These are phyloP conservation scores for Drosophila pseudotakahashii DNA, from an alignment of 2,888 invertebrate species.

Conservation along the genomic window DNA sequence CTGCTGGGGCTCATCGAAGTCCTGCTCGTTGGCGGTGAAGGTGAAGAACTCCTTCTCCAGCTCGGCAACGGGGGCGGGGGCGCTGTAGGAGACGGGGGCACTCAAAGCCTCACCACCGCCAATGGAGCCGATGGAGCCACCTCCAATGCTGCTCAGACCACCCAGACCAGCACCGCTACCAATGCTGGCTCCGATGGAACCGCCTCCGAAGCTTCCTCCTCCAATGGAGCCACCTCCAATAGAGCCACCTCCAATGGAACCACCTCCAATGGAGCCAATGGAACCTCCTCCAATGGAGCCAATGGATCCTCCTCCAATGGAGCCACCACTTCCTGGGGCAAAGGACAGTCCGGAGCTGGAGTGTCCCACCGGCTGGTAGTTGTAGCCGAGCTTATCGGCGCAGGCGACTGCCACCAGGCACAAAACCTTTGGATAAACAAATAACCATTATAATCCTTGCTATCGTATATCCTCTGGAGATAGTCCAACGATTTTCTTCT, in stretches of 20 bases:
- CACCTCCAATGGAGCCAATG: conserved; percentile 30
- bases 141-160: conserved; percentile 52
- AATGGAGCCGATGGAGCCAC: conserved; percentile 27
- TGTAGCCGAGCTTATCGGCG: conserved; percentile 80
- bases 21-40: conserved; percentile 81
- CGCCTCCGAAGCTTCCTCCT: conserved; percentile 8
- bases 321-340: conserved; percentile 49
- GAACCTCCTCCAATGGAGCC: conserved; percentile 25
- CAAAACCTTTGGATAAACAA: conserved; percentile 60
- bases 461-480: conserved; percentile 20
- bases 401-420: conserved; percentile 78
- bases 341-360: conserved; percentile 71
- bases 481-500: not conserved
- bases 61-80: conserved; percentile 73
- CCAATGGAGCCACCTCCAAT: conserved; percentile 42
- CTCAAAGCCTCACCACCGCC: conserved; percentile 40
- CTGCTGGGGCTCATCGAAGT: conserved; percentile 70
- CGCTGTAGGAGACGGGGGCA: conserved; percentile 76
- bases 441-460: conserved; percentile 47
- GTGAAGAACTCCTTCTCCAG: conserved; percentile 81
- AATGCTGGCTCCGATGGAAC: conserved; percentile 37
- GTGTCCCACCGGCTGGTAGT: conserved; percentile 76
- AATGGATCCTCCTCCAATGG: conserved; percentile 31
- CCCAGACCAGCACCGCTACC: conserved; percentile 43
- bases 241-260: conserved; percentile 28